Percentiles rank a stretch among this genome's conserved stretches.
phyloP scores from a whole-genome alignment of 2,113 vertebrate genomes.

The Upupa epops region DNA sequence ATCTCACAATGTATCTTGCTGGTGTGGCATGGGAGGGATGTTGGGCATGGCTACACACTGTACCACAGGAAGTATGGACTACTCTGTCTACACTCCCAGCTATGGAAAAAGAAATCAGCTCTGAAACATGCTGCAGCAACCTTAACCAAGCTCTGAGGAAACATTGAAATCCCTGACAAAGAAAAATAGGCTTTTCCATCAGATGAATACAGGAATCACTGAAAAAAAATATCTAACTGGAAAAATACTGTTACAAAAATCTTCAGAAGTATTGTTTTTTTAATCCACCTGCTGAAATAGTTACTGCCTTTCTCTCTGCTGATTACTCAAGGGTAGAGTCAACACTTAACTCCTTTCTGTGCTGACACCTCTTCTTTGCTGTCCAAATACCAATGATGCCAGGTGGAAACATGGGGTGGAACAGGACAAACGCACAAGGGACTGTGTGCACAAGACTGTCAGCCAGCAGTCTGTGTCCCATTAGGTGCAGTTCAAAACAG shows the following conservation, averaged over 20 bases:
- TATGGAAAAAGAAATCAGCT: neutral
- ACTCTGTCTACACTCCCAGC: neutral
- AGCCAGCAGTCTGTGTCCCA: neutral
- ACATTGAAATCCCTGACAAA: neutral
- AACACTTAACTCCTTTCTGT: neutral
- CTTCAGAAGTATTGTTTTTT: neutral
- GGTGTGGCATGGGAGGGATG: neutral
- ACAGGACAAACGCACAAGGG: neutral
- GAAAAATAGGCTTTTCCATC: neutral
- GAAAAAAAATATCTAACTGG: neutral
- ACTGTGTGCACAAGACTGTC: neutral
- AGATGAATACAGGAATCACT: neutral
- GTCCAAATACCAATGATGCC: fast-evolving
- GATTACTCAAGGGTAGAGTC: neutral
- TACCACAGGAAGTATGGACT: neutral
- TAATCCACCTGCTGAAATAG: too few species aligned
- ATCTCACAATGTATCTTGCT: neutral
- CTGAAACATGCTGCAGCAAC: neutral
- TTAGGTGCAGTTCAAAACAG: neutral
- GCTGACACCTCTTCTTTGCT: neutral
- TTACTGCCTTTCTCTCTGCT: too few species aligned
- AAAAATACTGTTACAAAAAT: neutral
- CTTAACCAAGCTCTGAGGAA: neutral
- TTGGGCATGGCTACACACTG: neutral
- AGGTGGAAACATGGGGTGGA: neutral